Evolutionary conservation across 2,113 vertebrate species (phyloP), one percentile per base, ranked within the genome.

Genomic region (Ornithorhynchus anatinus): DNA sequence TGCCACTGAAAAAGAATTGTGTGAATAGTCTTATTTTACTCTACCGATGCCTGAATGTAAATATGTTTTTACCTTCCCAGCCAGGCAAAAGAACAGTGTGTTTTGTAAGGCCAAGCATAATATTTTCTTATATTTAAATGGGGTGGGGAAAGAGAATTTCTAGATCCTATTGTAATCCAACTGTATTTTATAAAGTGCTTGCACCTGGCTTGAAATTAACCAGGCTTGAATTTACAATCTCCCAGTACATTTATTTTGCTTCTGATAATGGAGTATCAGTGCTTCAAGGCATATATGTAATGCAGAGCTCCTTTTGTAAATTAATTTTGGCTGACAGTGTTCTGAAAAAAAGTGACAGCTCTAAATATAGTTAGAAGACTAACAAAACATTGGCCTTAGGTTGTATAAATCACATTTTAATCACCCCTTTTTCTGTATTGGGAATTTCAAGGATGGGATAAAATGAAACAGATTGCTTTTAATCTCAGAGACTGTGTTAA

Each of bases 291-390:
- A 36, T 48, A 60, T 56, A 35, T 52, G 61, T 58, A 84, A 79
- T 69, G 77, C 66, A 75, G 81, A 83, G 68, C 77, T 77, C 78
- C 48, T 80, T 65, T 62, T 77, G 69, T 81, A 84, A 86, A 88
- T 87, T 89, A 59, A 81, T 88, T 85, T 75, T 81, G 72, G 77
- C 69, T 88, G 89, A 67, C 88, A 89, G 78, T 69, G 79, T 79
- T 90, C 88, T 84, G 69, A 84, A 59, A 37, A n/a, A n/a, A 84
- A 85, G 75, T 74, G 84, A 72, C 25, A 19, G 75, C 71, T 87
- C 84, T 86, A 89, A 89, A 89, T 86, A 86, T 86, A 91, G 75
- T 63, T 35, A 5, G 9, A 72, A 64, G 81, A 81, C 53, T 75
- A 83, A 77, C 85, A 85, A 77, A 63, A 54, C 77, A 81, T 79